Conservation (phyloP, 1,140 invertebrate genomes). For the Caenorhabditis brenneri region DNA sequence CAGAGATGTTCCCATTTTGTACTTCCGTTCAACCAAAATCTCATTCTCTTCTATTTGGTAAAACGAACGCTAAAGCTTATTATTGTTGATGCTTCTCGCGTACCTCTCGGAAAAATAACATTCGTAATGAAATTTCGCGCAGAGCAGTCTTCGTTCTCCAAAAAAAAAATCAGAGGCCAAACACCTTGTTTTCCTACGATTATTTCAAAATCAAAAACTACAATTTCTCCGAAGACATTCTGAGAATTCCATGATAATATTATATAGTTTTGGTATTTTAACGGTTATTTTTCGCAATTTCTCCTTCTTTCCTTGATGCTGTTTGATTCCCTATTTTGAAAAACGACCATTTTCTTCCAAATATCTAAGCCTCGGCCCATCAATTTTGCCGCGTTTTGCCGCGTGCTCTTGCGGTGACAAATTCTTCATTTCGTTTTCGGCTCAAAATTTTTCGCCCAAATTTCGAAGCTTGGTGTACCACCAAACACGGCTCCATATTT, state of each 20-base stretch:
- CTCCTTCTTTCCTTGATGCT: neutral
- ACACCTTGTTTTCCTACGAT: neutral
- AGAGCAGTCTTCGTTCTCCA: slow-evolving; percentile 3
- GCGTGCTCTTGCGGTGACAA: neutral
- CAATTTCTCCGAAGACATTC: neutral
- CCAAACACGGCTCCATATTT: neutral
- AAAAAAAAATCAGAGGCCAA: slow-evolving; percentile 28
- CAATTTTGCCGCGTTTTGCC: neutral
- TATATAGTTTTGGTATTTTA: neutral
- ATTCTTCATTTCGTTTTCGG: slow-evolving; percentile 10
- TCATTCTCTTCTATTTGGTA: no score
- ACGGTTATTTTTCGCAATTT: neutral
- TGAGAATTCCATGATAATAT: neutral
- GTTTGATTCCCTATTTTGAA: slow-evolving; percentile 14
- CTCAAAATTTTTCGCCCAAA: neutral
- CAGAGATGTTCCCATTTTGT: no score
- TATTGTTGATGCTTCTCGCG: neutral
- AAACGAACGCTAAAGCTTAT: neutral
- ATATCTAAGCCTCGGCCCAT: slow-evolving; percentile 14
- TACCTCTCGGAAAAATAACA: neutral
- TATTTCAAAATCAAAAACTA: neutral
- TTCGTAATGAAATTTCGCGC: neutral
- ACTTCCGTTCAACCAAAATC: no score
- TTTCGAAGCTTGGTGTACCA: neutral
- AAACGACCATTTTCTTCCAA: neutral